Conservation (phyloP, 1,140 invertebrate genomes). For the Drosophila tsacasi region DNA sequence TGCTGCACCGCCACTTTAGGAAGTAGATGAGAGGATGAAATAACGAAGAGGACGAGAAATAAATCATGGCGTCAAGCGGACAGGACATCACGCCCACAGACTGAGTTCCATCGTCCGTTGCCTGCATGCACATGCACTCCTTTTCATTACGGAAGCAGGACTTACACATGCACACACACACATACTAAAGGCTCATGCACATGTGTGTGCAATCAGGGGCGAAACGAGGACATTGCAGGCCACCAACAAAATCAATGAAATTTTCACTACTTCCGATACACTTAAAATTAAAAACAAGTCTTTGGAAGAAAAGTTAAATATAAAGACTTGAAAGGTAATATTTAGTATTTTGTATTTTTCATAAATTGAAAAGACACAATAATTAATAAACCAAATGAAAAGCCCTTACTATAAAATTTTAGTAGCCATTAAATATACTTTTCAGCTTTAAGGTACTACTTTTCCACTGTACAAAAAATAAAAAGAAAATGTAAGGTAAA, state of each 20-base stretch:
- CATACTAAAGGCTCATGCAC: not conserved
- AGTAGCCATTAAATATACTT: not conserved
- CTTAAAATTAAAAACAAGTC: not conserved
- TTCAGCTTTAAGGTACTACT: not conserved
- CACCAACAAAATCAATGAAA: conserved; percentile 79
- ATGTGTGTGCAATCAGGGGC: conserved; percentile 43
- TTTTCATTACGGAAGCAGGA: conserved; percentile 61
- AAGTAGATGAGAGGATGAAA: conserved; percentile 1
- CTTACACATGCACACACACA: conserved; percentile 13
- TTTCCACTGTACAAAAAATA: not conserved
- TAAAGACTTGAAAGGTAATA: too few relatives aligned
- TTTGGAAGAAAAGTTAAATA: too few relatives aligned
- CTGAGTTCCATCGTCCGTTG: not conserved
- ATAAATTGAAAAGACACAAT: too few relatives aligned
- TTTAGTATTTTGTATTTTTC: too few relatives aligned
- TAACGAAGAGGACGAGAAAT: conserved; percentile 35
- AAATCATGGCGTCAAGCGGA: conserved; percentile 71
- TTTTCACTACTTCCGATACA: conserved; percentile 73
- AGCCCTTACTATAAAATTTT: too few relatives aligned
- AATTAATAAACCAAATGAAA: not conserved
- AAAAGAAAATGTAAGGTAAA: not conserved
- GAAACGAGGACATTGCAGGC: conserved; percentile 70
- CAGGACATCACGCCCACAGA: conserved; percentile 59
- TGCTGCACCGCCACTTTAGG: conserved; percentile 13
- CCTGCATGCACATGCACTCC: conserved; percentile 41